Percentiles rank a stretch among this genome's conserved stretches.
Evolutionary conservation across 2,888 invertebrate genomes (phyloP).

Genomic region (Metallyticus violacea): DNA sequence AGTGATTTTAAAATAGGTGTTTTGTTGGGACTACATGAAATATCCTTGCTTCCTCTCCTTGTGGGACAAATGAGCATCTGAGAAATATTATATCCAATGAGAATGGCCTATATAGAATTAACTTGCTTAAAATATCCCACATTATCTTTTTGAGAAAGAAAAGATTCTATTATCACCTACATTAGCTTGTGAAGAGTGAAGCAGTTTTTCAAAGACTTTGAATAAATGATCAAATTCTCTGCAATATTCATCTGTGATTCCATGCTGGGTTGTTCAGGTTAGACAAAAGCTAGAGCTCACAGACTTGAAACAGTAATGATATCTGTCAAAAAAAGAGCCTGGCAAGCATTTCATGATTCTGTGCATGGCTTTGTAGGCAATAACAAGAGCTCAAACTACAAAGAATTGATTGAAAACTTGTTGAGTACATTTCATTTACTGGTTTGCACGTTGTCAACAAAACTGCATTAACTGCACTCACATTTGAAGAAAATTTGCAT

Average conservation of each 20-base stretch:
- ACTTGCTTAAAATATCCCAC: too few relatives aligned
- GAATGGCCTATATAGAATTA: too few relatives aligned
- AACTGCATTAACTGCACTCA: background rate
- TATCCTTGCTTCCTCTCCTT: too few relatives aligned
- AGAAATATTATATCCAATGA: too few relatives aligned
- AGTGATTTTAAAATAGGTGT: too few relatives aligned
- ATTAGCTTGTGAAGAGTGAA: background rate
- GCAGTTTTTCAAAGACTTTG: background rate
- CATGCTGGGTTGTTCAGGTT: background rate
- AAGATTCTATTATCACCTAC: background rate
- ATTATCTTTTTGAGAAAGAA: too few relatives aligned
- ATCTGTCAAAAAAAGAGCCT: background rate
- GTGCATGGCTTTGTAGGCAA: constrained; percentile 1
- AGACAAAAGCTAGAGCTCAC: background rate
- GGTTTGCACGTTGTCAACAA: background rate
- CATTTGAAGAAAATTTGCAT: background rate
- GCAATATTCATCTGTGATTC: background rate
- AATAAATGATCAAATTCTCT: background rate
- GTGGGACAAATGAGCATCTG: too few relatives aligned
- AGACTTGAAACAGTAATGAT: background rate
- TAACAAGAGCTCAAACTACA: background rate
- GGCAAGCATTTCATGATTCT: background rate
- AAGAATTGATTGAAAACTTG: constrained; percentile 4
- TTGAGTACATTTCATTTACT: background rate
- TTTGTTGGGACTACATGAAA: too few relatives aligned